A percentile compares a stretch with the other conserved stretches of the same genome.
These are phyloP conservation scores for Deilephila porcellus DNA, from an alignment of 2,888 invertebrate species.

Conservation along the genomic window DNA sequence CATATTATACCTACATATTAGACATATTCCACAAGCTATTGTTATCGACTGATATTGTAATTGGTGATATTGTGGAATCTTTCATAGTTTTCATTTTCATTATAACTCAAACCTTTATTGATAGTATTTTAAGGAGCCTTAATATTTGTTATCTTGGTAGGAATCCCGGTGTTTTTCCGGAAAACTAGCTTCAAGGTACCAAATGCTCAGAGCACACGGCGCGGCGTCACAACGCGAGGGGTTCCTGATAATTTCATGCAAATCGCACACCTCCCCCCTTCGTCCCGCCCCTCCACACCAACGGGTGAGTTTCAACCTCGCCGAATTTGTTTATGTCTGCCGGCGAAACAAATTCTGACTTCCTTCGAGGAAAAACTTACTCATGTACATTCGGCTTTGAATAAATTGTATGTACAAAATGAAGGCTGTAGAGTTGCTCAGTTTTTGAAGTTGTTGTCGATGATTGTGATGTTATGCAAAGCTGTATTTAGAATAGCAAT, in stretches of 20 bases:
- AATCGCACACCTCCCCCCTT: slow-evolving; percentile 58
- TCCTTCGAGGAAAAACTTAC: slow-evolving; percentile 21
- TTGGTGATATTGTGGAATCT: too few relatives aligned
- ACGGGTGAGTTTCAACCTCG: slow-evolving; percentile 62
- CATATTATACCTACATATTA: too few relatives aligned
- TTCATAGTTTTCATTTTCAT: neutral
- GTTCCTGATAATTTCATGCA: slow-evolving; percentile 59
- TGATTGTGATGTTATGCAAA: too few relatives aligned
- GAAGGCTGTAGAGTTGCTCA: neutral
- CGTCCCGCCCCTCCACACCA: slow-evolving; percentile 45
- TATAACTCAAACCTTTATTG: too few relatives aligned
- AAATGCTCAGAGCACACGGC: slow-evolving; percentile 29
- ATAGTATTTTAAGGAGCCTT: too few relatives aligned
- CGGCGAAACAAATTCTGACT: slow-evolving; percentile 50
- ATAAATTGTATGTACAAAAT: neutral
- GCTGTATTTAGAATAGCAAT: too few relatives aligned
- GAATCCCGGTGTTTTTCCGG: neutral
- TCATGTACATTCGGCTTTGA: neutral
- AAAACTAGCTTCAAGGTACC: neutral
- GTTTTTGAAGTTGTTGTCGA: neutral
- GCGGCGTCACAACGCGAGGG: slow-evolving; percentile 29
- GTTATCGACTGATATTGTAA: too few relatives aligned
- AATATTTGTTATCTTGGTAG: too few relatives aligned
- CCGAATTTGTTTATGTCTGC: slow-evolving; percentile 74
- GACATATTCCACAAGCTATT: too few relatives aligned